Evolutionary conservation across 2,797 vertebrate genomes (phyloP), one percentile per base, ranked within the genome.

Genomic region (Galaxias olidus): DNA sequence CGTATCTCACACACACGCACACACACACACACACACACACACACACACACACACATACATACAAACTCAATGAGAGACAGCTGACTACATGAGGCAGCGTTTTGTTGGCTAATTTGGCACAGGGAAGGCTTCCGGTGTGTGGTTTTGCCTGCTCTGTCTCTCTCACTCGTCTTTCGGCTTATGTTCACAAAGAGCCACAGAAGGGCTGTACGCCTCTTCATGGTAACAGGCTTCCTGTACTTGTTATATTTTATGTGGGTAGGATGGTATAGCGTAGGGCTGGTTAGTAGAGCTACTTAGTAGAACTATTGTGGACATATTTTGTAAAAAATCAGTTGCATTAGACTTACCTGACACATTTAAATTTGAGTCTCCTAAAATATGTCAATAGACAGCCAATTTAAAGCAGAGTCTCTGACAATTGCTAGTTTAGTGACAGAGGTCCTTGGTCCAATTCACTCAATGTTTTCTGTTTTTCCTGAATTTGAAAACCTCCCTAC

Each of bases 71-170:
- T 84, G 87, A 90, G 84, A 89, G 86, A 91, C 79, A 75, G 86
- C 74, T 61, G 86, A 88, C 89, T 73, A 84, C 81, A 83, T 86
- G 79, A 91, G 83, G 85, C 84, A 84, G 86, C 88, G 81, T 87
- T 92, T 85, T 90, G 90, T 86, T 88, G 89, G 89, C 75, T 72
- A 83, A 89, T 82, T 88, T 87, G 79, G 84, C 10, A 55, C 84
- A 83, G 86, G 88, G 83, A 83, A 89, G 84, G 82, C 83, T 91
- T 90, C 87, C 88, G 71, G 84, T 84, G 73, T 89, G 91, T 86
- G 87, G 87, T 88, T 90, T 90, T 66, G 77, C 84, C 78, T 75
- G 84, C 84, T 87, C 86, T 80, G 89, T 85, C 83, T 90, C 79
- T 78, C 79, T 46, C 78, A 88, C 77, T 86, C 76, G 88, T 88